phyloP scores from a whole-genome alignment of 2,113 vertebrate genomes.

The Crocuta crocuta region DNA sequence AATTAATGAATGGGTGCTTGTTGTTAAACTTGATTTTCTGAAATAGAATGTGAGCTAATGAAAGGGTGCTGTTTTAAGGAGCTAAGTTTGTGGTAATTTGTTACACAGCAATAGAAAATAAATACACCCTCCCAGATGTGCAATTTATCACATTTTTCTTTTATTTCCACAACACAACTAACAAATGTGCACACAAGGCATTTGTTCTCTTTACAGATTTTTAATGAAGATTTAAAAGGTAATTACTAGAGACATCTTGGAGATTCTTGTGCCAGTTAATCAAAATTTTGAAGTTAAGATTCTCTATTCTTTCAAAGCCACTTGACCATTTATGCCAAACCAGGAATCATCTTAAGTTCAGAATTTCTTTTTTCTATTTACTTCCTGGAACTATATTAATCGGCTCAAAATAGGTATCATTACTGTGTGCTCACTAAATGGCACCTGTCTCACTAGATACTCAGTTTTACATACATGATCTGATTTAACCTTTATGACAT shows the following conservation, averaged over 20 bases:
- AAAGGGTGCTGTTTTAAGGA: not conserved
- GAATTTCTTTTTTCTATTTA: slow-evolving; percentile 38
- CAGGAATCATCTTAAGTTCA: slow-evolving; percentile 2
- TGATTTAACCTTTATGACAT: not conserved
- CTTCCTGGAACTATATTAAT: slow-evolving; percentile 12
- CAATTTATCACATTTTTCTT: not conserved
- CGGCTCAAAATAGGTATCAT: not conserved
- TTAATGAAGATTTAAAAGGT: not conserved
- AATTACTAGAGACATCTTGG: not conserved
- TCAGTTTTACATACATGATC: not conserved
- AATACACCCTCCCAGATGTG: not conserved
- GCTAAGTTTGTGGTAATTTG: not conserved
- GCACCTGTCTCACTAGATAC: not conserved
- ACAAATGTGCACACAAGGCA: not conserved
- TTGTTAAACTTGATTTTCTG: not conserved
- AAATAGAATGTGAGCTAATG: not conserved
- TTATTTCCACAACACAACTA: not conserved
- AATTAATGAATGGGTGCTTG: not conserved
- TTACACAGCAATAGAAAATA: not conserved
- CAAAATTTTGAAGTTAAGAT: slow-evolving; percentile 23
- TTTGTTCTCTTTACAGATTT: not conserved
- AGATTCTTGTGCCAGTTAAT: slow-evolving; percentile 12
- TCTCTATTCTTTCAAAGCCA: slow-evolving; percentile 10
- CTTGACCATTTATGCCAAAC: not conserved
- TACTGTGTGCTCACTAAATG: not conserved